Base-by-base conservation (phyloP, 2,797 vertebrate species). In the Acrossocheilus wenchowensis region DNA sequence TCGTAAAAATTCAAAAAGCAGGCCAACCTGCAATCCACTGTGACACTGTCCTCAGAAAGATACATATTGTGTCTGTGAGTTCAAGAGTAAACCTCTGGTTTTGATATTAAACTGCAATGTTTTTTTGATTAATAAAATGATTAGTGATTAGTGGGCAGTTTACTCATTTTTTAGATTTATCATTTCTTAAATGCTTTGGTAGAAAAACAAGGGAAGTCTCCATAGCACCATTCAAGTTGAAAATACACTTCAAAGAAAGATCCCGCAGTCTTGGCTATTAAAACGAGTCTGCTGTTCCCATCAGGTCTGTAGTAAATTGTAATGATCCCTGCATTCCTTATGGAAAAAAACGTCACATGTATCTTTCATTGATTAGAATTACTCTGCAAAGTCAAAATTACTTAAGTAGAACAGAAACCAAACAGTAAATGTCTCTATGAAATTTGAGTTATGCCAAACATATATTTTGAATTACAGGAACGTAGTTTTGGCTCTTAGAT, bases 11-110 rank as follows among this genome's bases (percentile, higher is more conserved):
- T 79, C 17, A 30, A 11, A 30, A 83, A 41, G 26, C 89, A 85
- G 75, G 82, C 83, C 83, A 77, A 74, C 39, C 30, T 19, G 64
- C 91, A 89, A 93, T 93, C 91, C 92, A 83, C 60, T 52, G 81
- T 81, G 86, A 91, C 91, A 89, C 84, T 9, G 43, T 91, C 90
- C 82, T 71, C 87, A 84, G 30, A 82, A 84, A 73, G 23, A 81
- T 66, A n/a, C 19, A 75, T 85, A 79, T 84, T 68, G 78, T 64
- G 79, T 48, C 52, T 52, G 72, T 71, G 52, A 52, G 30, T 54
- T 17, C 48, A 64, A 82, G 50, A 72, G 19, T 15, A 12, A 71
- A 54, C 74, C 30, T 80, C 81, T 83, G 72, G 26, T 72, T 82
- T 88, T 78, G 52, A 73, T 73, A 85, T 78, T 82, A 48, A 86